These are phyloP conservation scores for Astatoreochromis straeleni DNA, from an alignment of 2,113 vertebrate genomes.

Conservation along the genomic window DNA sequence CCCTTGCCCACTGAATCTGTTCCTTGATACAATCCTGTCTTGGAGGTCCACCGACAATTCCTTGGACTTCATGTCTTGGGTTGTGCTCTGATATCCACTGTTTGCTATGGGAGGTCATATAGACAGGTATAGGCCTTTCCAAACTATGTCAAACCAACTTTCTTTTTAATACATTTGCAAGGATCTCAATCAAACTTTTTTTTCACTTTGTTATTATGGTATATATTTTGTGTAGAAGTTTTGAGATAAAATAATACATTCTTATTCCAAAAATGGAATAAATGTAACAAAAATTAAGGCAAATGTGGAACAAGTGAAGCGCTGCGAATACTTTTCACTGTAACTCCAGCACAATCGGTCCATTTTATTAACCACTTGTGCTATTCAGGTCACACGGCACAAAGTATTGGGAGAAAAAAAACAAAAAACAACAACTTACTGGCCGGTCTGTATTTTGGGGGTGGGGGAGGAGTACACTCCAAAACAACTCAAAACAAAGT, in stretches of 20 bases:
- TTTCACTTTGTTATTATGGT: background rate
- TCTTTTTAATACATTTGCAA: background rate
- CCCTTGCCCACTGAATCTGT: background rate
- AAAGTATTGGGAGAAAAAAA: background rate
- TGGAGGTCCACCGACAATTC: background rate
- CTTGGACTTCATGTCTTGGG: background rate
- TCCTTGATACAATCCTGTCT: background rate
- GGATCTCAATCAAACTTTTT: background rate
- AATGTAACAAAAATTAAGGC: background rate
- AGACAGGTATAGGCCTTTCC: background rate
- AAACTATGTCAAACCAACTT: background rate
- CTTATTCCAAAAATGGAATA: background rate
- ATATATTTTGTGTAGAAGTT: background rate
- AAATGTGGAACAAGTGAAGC: background rate
- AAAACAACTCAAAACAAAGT: constrained; percentile 35
- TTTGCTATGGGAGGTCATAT: background rate
- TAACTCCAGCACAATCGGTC: background rate
- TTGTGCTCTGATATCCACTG: background rate
- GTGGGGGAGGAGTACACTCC: background rate
- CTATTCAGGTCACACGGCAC: background rate
- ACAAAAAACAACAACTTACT: background rate
- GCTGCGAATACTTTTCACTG: background rate
- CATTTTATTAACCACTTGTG: background rate
- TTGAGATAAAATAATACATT: background rate
- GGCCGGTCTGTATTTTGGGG: background rate